Conservation (phyloP, 2,888 invertebrate species). For the Phengaris arion region DNA sequence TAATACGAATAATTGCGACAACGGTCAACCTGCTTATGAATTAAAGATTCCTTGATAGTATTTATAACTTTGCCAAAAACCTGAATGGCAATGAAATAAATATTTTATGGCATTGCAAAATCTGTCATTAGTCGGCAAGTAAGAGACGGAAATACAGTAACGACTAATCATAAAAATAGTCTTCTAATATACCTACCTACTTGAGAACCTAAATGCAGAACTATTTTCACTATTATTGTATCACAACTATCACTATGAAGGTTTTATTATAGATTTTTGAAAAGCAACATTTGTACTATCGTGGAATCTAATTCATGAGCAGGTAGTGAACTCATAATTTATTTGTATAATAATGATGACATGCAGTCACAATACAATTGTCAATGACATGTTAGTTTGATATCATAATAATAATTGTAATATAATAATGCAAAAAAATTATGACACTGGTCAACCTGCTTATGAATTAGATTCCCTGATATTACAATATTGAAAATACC, state of each 20-base stretch:
- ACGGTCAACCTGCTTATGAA: no score
- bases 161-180: conserved; percentile 8
- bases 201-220: conserved; percentile 65
- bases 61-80: background rate
- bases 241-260: conserved; percentile 55
- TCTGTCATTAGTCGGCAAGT: conserved; percentile 55
- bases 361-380: no score
- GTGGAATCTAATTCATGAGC: no score
- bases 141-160: conserved; percentile 51
- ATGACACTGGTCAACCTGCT: no score
- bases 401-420: no score
- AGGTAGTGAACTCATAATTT: no score
- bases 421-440: no score
- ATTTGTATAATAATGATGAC: no score
- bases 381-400: no score
- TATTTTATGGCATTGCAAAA: background rate
- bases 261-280: conserved; percentile 39
- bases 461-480: no score
- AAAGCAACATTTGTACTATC: conserved; percentile 14
- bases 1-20: no score
- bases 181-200: background rate
- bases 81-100: background rate
- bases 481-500: conserved; percentile 14
- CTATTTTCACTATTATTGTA: conserved; percentile 46
- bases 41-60: background rate